Percentiles rank a stretch among this genome's conserved stretches.
phyloP scores from a whole-genome alignment of 1,140 invertebrate genomes.

The Pentalonia nigronervosa region DNA sequence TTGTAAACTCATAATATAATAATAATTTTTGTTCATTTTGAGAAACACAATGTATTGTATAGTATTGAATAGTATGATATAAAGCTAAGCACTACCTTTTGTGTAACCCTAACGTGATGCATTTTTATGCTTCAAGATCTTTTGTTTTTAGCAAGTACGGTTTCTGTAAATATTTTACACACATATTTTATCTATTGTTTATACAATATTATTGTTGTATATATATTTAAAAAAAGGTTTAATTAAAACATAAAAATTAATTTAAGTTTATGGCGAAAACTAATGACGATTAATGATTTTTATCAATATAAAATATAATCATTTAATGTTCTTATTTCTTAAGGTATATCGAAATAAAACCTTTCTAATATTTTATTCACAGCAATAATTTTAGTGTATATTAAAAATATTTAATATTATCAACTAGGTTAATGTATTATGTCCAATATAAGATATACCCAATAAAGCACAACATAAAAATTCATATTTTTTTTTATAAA shows the following conservation, averaged over 20 bases:
- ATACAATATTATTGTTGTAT: neutral
- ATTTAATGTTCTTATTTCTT: neutral
- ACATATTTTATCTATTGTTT: neutral
- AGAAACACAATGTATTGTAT: neutral
- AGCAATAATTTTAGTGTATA: neutral
- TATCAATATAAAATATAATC: neutral
- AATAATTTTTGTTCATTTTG: neutral
- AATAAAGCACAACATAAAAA: neutral
- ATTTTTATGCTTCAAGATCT: neutral
- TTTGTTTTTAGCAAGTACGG: neutral
- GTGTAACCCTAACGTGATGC: neutral
- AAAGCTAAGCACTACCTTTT: neutral
- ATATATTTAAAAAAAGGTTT: neutral
- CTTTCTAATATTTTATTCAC: neutral
- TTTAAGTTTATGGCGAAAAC: neutral
- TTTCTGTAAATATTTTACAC: neutral
- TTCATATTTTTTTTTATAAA: neutral
- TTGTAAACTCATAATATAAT: neutral
- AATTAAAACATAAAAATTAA: neutral
- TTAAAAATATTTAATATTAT: neutral
- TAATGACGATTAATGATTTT: neutral
- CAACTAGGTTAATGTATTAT: neutral
- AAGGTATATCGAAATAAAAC: neutral
- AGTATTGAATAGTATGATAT: neutral
- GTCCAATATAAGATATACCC: neutral